Evolutionary conservation across 1,140 invertebrate species (phyloP).

Genomic region (Cepaea nemoralis): DNA sequence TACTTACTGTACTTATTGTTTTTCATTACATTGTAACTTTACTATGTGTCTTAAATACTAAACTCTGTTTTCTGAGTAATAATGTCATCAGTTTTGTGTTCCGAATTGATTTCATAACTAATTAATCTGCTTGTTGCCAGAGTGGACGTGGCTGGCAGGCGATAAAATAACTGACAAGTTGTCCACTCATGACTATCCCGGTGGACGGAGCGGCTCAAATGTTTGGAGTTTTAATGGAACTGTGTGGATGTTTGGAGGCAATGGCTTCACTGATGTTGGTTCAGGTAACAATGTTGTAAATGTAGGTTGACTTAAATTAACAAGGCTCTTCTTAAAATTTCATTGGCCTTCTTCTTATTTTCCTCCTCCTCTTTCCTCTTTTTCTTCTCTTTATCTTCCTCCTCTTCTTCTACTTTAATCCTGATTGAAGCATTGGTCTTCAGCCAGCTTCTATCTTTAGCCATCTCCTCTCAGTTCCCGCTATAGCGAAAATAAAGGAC

Average conservation of each 20-base stretch:
- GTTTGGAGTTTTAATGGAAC: conserved; percentile 40
- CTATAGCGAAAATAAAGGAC: too few relatives aligned
- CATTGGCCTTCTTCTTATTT: too few relatives aligned
- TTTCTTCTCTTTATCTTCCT: neutral
- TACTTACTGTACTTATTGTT: neutral
- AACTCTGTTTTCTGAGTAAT: too few relatives aligned
- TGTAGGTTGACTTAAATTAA: too few relatives aligned
- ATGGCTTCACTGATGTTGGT: conserved; percentile 36
- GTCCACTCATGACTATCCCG: conserved; percentile 29
- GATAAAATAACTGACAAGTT: conserved; percentile 27
- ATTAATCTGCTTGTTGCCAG: conserved; percentile 27
- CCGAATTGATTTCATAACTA: neutral
- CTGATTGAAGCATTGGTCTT: neutral
- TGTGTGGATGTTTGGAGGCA: conserved; percentile 58
- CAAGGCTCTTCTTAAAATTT: too few relatives aligned
- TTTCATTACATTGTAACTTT: conserved; percentile 1
- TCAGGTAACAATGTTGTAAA: conserved; percentile 12
- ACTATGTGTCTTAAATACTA: conserved; percentile 1
- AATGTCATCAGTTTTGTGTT: neutral
- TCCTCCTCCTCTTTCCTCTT: too few relatives aligned
- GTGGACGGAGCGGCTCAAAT: conserved; percentile 42
- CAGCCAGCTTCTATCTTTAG: too few relatives aligned
- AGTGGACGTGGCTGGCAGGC: conserved; percentile 45
- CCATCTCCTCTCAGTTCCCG: too few relatives aligned
- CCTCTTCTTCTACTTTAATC: neutral